A percentile compares a stretch with the other conserved stretches of the same genome.
Conservation (phyloP, 2,797 vertebrate species). For the Girardinus metallicus region DNA sequence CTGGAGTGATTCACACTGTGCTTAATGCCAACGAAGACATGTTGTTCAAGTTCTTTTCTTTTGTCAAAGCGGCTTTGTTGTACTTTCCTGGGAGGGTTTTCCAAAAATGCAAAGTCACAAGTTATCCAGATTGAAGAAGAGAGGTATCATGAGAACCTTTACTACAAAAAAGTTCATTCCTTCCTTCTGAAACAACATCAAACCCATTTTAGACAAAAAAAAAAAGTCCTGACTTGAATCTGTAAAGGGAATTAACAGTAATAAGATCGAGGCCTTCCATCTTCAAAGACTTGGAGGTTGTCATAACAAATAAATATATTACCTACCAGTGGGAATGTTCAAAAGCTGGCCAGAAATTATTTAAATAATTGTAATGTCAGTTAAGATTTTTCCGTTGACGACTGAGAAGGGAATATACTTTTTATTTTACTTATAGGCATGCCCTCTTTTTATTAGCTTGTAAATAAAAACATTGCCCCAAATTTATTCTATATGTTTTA, state of each 20-base stretch:
- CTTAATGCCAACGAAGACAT: neutral
- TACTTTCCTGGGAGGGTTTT: no score
- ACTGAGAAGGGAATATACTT: neutral
- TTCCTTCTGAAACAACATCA: neutral
- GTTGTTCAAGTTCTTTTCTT: neutral
- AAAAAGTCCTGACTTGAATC: neutral
- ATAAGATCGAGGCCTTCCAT: neutral
- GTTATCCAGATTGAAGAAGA: neutral
- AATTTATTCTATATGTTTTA: neutral
- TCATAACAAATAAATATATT: neutral
- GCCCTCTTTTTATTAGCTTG: neutral
- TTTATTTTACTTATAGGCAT: neutral
- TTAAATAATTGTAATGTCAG: neutral
- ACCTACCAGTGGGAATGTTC: neutral
- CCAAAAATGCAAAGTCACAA: neutral
- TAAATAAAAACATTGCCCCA: neutral
- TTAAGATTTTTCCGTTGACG: neutral
- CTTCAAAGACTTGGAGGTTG: neutral
- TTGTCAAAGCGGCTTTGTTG: neutral
- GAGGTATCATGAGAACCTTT: neutral
- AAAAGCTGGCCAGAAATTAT: neutral
- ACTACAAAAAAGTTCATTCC: neutral
- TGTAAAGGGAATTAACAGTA: neutral
- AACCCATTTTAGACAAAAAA: neutral
- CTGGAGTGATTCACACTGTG: neutral